phyloP scores from a whole-genome alignment of 2,797 vertebrate species.

The Cryptoprocta ferox region DNA sequence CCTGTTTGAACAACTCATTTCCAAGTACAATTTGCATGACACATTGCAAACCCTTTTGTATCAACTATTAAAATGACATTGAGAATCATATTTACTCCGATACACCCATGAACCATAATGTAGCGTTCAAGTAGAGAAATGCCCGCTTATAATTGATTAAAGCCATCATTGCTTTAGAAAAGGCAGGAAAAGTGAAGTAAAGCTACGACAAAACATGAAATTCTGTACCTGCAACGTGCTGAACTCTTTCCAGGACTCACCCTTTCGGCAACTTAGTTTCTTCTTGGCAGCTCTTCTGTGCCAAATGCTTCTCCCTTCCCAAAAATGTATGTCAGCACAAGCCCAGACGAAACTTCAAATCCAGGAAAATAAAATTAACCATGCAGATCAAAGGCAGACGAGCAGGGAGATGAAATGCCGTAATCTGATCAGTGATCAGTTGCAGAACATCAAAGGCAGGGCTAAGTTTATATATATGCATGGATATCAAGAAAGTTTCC shows the following conservation, averaged over 20 bases:
- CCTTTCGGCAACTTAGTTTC: conserved; percentile 80
- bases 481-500: conserved; percentile 70
- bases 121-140: background rate
- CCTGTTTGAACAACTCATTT: conserved; percentile 12
- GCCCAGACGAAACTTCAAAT: conserved; percentile 88
- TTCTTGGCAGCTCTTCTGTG: conserved; percentile 79
- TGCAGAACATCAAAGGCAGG: conserved; percentile 90
- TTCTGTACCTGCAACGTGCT: conserved; percentile 83
- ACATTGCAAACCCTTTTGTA: conserved; percentile 60
- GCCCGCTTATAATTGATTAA: background rate
- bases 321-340: conserved; percentile 87
- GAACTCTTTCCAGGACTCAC: conserved; percentile 78
- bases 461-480: conserved; percentile 70
- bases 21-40: conserved; percentile 55
- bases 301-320: conserved; percentile 82
- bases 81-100: background rate
- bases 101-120: background rate
- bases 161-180: background rate
- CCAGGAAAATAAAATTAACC: conserved; percentile 89
- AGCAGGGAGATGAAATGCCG: conserved; percentile 88
- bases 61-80: conserved; percentile 33
- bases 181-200: conserved; percentile 12
- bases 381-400: conserved; percentile 93
- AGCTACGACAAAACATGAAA: conserved; percentile 58
- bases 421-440: conserved; percentile 93